Base-by-base conservation (phyloP, 2,888 invertebrate genomes). In the Callyntrura sp. region DNA sequence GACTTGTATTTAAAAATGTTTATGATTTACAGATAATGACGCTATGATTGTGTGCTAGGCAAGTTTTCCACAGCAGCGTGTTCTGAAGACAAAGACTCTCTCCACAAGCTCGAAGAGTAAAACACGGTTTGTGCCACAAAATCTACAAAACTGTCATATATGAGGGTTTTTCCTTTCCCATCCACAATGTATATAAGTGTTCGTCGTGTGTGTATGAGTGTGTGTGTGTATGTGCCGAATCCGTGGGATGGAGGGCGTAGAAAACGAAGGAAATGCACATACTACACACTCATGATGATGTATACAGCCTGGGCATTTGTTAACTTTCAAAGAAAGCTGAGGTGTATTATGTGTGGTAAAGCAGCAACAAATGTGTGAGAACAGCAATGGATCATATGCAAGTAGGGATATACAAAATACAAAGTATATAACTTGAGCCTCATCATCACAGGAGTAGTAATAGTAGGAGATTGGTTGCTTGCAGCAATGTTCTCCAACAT, bases 51-150 rank as follows among this genome's bases (percentile, higher is more conserved):
- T 35, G 35, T 4, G 35, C 35, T 35, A 35, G 6, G 35, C 35
- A 35, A 25, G 9, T 2, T 62, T 57, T n/a, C 3, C 6, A 35
- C 35, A 35, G n/a, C 35, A 35, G 35, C 35, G 35, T 35, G 35
- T 73, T 48, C 12, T 28, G 28, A n/a, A 78, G 78, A 78, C 78
- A 78, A 90, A 88, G 76, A 76, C 28, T n/a, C 28, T 51, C 85
- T 88, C 70, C 90, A 85, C 60, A 85, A 57, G 73, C 90, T 70
- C 83, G 85, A 83, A 89, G 89, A 79, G 70, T 70, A 82, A 85
- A 90, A 90, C 90, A 92, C 88, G 79, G 91, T 92, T 90, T 92
- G 92, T 91, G 87, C 84, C 83, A 82, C 82, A 82, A 85, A 87
- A 90, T 79, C 65, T 60, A 23, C 45, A 20, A 78, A 91, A 45